Evolutionary conservation across 2,797 vertebrate species (phyloP), one percentile per base, ranked within the genome.

Genomic region (Triplophysa yarkandensis): DNA sequence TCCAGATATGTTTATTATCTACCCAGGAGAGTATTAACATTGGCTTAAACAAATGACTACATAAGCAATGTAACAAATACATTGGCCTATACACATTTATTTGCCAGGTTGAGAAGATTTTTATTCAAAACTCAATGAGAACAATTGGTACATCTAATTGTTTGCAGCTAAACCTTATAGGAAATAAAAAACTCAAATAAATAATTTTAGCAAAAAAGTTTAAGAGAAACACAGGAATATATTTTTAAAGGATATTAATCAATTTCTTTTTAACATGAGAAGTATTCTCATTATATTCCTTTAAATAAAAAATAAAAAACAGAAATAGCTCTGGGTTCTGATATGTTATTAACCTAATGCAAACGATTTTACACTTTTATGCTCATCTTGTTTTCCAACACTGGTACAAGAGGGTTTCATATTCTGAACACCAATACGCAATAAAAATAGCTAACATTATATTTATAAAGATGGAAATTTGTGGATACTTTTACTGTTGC

Each of bases 31-130:
- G 19, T 48, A 46, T 60, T 43, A 48, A 19, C 19, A 61, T 70
- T 69, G 32, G 4, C 25, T 27, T 57, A 43, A 27, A 54, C 25
- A 43, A 27, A 19, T 21, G 6, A 23, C 21, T 19, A 21, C 43
- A 60, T 46, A 71, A 23, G 28, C 32, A 21, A 62, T 62, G 69
- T 62, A 39, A 71, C 61, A 41, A 41, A 60, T 71, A 10, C 41
- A 60, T 25, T 60, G 41, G 19, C 8, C 61, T 61, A 60, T 16
- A 71, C 41, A 71, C 41, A 71, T 48, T 61, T 41, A 41, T 48
- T 61, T 61, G 19, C 34, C 43, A 71, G 36, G 28, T 19, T 58
- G 52, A 27, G 39, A 21, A 57, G n/a, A 36, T 32, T 62, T 36
- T 36, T 21, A 60, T 62, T 71, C 57, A 71, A 3, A 61, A 21